Conservation (phyloP, 1,140 invertebrate genomes). For the Ostrea edulis region DNA sequence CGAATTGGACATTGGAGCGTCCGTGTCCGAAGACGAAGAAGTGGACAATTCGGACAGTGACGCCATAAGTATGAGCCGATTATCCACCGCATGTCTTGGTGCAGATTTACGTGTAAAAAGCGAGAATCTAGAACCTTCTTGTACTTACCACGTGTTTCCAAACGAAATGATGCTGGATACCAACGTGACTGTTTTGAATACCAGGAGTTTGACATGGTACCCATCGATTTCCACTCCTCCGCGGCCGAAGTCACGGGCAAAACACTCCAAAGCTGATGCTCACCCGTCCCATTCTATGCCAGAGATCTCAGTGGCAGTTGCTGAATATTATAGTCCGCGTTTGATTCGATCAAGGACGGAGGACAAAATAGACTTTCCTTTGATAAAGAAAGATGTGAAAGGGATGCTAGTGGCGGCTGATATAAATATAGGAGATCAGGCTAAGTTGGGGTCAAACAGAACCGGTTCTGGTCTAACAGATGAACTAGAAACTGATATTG, state of each 20-base stretch:
- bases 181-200: conserved; percentile 46
- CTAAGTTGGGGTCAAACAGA: conserved; percentile 39
- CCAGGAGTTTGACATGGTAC: conserved; percentile 46
- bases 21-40: conserved; percentile 34
- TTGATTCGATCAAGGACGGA: conserved; percentile 34
- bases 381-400: conserved; percentile 35
- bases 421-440: conserved; percentile 47
- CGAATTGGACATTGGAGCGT: conserved; percentile 21
- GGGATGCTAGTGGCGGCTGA: conserved; percentile 49
- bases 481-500: conserved; percentile 1
- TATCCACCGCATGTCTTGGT: conserved; percentile 61
- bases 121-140: conserved; percentile 56
- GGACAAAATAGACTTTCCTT: conserved; percentile 48
- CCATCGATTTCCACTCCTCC: conserved; percentile 46
- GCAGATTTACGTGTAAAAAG: conserved; percentile 53
- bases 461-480: neutral
- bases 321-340: conserved; percentile 8
- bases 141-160: conserved; percentile 61
- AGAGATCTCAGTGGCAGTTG: conserved; percentile 23
- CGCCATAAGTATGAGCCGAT: conserved; percentile 55
- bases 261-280: conserved; percentile 36
- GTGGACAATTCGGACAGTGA: conserved; percentile 49
- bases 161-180: conserved; percentile 46
- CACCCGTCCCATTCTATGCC: conserved; percentile 30
- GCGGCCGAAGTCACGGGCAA: neutral